Base-by-base conservation (phyloP, 2,797 vertebrate species). In the Zalophus californianus region DNA sequence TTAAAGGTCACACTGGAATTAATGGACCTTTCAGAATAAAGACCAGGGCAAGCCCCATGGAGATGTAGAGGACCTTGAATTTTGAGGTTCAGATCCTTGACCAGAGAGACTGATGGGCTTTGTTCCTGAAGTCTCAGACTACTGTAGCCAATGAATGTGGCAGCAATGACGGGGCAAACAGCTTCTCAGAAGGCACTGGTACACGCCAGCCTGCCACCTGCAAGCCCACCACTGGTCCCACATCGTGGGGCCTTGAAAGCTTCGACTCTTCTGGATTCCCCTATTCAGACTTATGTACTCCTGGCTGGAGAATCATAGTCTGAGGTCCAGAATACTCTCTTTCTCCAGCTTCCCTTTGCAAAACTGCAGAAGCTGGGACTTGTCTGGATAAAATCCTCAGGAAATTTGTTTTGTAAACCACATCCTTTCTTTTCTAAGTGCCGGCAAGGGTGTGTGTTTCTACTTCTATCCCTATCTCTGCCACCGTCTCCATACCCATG, bases 51-150 rank as follows among this genome's bases (percentile, higher is more conserved):
- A 2, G 2, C 7, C 27, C n/a, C 27, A 25, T 35, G 32, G 44
- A 64, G 35, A 18, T 64, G 3, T 13, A 32, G 44, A 50, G 2
- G 20, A 0, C 5, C 60, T 96, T n/a, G 35, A 35, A 56, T 35
- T 84, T 84, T 72, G 77, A 48, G 16, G 12, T 78, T 94, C 44
- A 96, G 38, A 41, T 54, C 8, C 12, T 85, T 66, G 52, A 8
- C 50, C 62, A 89, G 60, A 86, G 25, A 94, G 77, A 62, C 27
- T 44, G 78, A 14, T 73, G 38, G 44, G 0, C 23, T 84, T 85
- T 91, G 25, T 29, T 92, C 54, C 79, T 44, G 18, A 86, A 58
- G 62, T 58, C 29, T 90, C 64, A 27, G 25, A 84, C 35, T 38
- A 0, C 52, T 70, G 62, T 38, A 48, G 8, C 18, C 25, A 78